These are phyloP conservation scores for Gadopsis bispinosus DNA, from an alignment of 2,797 vertebrate genomes.

Conservation along the genomic window DNA sequence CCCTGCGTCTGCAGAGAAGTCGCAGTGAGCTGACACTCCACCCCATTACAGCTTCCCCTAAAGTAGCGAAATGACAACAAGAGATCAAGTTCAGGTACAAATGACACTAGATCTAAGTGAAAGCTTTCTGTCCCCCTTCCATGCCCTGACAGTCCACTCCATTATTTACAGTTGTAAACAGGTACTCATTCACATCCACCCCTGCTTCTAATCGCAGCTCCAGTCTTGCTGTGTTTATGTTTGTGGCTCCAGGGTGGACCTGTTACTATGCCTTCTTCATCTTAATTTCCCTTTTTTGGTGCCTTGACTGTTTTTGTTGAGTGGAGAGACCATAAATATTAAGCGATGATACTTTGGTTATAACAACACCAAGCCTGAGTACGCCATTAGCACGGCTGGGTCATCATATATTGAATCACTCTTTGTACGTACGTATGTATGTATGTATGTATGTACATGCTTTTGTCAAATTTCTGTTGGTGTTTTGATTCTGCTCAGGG, in stretches of 20 bases:
- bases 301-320: background rate
- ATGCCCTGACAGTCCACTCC: constrained; percentile 48
- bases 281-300: constrained; percentile 8
- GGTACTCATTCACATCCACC: constrained; percentile 13
- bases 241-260: constrained; percentile 5
- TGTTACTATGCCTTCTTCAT: background rate
- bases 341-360: background rate
- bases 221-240: constrained; percentile 12
- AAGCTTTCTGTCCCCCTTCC: constrained; percentile 51
- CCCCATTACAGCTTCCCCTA: constrained; percentile 53
- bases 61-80: constrained; percentile 58
- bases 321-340: background rate
- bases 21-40: constrained; percentile 45
- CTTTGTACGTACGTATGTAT: background rate
- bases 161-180: constrained; percentile 71
- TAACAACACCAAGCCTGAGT: background rate
- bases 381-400: background rate
- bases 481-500: background rate
- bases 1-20: constrained; percentile 49
- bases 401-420: background rate
- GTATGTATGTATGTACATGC: background rate
- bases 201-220: background rate
- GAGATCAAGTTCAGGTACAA: constrained; percentile 67
- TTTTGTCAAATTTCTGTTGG: background rate
- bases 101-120: constrained; percentile 57